Base-by-base conservation (phyloP, 2,797 vertebrate species). In the Anas flavirostris region DNA sequence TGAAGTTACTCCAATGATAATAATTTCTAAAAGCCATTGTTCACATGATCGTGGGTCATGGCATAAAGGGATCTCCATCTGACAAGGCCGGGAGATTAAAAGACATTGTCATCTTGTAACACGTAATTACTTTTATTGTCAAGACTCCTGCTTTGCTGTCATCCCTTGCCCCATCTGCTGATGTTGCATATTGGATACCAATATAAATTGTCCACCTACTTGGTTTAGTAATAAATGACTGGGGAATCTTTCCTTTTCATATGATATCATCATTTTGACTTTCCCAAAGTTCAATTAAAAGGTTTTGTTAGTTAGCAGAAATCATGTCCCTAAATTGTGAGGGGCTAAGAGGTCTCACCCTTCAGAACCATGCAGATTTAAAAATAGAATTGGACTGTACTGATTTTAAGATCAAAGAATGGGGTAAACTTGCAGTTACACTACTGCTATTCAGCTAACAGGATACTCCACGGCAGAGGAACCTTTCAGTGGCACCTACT, bases 401-500 rank as follows among this genome's bases (percentile, higher is more conserved):
- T 1, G 1, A 21, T 50, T 62, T 31, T 55, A 35, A 82, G 13
- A 46, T 48, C 21, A 29, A 3, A 53, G 48, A 44, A 50, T 15
- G 14, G 46, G n/a, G 10, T 28, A 85, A 90, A 87, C 9, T 21
- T 28, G 31, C 19, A 87, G 64, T 60, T 26, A 37, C 3, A 4
- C 10, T 50, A 4, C 63, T 68, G 37, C 23, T 59, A 5, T 72
- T 87, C 2, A 7, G 31, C 13, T 79, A 64, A 43, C 5, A 16
- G 22, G 43, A 16, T 82, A 69, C 46, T 29, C 55, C 16, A 67
- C 56, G 37, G n/a, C 67, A 88, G 56, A 78, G 12, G 15, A 14
- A 10, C 39, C 67, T 84, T 90, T 94, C 29, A 18, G 90, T 95
- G 75, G 44, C 35, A 68, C 39, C 11, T 92, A 7, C 48, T 83